Conservation (phyloP, 2,888 invertebrate species). For the Altica lythri region DNA sequence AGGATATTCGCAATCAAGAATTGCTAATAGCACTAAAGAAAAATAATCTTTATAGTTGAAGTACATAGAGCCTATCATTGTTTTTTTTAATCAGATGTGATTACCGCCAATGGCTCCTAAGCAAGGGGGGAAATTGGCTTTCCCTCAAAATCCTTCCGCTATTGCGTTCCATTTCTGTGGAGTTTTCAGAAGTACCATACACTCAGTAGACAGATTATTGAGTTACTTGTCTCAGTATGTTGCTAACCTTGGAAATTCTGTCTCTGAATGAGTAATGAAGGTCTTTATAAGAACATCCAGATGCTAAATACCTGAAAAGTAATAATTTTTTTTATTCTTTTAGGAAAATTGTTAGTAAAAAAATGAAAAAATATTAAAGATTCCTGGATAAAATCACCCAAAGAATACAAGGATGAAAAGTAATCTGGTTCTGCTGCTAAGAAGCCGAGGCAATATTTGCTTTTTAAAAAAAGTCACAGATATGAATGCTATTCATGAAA, state of each 20-base stretch:
- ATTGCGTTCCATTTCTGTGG: conserved; percentile 10
- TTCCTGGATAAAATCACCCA: conserved; percentile 18
- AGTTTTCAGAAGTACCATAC: background rate
- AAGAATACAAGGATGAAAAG: conserved; percentile 7
- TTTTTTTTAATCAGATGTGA: conserved; percentile 13
- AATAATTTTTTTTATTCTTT: conserved; percentile 3
- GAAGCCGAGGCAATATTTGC: background rate
- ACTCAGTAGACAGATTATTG: background rate
- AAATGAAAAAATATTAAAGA: conserved; percentile 20
- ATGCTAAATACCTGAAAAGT: conserved; percentile 27
- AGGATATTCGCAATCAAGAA: conserved; percentile 13
- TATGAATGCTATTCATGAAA: conserved; percentile 3
- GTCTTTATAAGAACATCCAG: conserved; percentile 20
- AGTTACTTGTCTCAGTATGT: conserved; percentile 13
- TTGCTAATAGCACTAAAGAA: conserved; percentile 17
- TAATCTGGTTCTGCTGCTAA: background rate
- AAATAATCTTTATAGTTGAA: conserved; percentile 22
- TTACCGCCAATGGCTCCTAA: conserved; percentile 18
- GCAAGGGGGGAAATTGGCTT: conserved; percentile 14
- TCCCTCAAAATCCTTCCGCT: conserved; percentile 8
- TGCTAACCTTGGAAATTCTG: conserved; percentile 12
- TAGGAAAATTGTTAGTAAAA: conserved; percentile 18
- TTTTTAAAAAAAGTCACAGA: conserved; percentile 15
- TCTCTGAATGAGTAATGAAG: conserved; percentile 19
- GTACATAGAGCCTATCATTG: conserved; percentile 14